Evolutionary conservation across 92 coral and sea anemone genomes (phyloP).

Genomic region (Umimayanthus kanabou): DNA sequence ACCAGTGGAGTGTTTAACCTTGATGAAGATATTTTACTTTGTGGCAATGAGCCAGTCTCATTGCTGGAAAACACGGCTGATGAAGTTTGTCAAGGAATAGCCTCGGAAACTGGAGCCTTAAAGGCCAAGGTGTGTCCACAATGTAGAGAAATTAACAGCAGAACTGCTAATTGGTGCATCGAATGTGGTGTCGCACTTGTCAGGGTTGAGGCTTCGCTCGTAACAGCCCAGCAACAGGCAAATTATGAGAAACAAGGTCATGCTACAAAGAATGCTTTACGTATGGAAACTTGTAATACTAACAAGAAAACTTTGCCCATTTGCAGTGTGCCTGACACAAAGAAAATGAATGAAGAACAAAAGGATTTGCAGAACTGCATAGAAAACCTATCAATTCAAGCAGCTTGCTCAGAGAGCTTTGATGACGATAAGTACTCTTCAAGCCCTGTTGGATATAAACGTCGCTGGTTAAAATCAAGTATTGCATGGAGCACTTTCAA

Average conservation of each 20-base stretch:
- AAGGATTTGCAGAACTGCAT: slow-evolving; percentile 25
- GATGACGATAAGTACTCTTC: slow-evolving; percentile 45
- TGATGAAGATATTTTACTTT: slow-evolving; percentile 19
- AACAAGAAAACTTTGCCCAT: slow-evolving; percentile 17
- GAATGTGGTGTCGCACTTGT: slow-evolving; percentile 90
- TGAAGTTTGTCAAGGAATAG: neutral
- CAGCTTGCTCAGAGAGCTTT: slow-evolving; percentile 41
- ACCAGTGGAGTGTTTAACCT: slow-evolving; percentile 18
- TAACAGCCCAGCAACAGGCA: slow-evolving; percentile 57
- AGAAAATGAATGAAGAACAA: slow-evolving; percentile 12
- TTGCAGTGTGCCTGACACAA: slow-evolving; percentile 21
- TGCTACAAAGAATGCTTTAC: slow-evolving; percentile 47
- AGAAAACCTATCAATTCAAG: slow-evolving; percentile 58
- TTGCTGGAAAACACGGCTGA: neutral
- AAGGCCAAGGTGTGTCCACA: slow-evolving; percentile 71
- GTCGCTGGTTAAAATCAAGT: slow-evolving; percentile 93
- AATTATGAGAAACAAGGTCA: slow-evolving; percentile 60
- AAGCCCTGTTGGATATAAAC: slow-evolving; percentile 65
- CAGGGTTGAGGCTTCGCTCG: slow-evolving; percentile 50
- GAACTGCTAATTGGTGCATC: slow-evolving; percentile 88
- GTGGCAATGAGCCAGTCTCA: neutral
- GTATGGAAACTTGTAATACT: slow-evolving; percentile 53
- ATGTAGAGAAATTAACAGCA: slow-evolving; percentile 73
- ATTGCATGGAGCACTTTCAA: slow-evolving; percentile 86
- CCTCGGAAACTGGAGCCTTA: neutral